Percentiles rank a stretch among this genome's conserved stretches.
These are phyloP conservation scores for Drosophila imparisetae DNA, from an alignment of 2,888 invertebrate genomes.

Conservation along the genomic window DNA sequence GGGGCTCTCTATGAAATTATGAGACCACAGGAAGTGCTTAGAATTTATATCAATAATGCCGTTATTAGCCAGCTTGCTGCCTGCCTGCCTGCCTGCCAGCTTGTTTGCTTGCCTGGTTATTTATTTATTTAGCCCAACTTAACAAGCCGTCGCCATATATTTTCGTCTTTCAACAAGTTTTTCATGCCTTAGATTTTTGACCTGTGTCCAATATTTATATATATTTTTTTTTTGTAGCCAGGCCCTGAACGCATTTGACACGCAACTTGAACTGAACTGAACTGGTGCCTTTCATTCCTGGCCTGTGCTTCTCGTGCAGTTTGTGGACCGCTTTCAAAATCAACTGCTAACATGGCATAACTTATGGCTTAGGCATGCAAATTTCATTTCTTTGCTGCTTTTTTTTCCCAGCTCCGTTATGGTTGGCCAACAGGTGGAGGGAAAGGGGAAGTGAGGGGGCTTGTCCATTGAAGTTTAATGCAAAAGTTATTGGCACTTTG, in stretches of 20 bases:
- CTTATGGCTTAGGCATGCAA: slow-evolving; percentile 75
- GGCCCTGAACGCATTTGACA: slow-evolving; percentile 65
- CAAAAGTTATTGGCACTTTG: slow-evolving; percentile 80
- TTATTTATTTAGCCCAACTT: slow-evolving; percentile 59
- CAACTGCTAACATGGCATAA: slow-evolving; percentile 82
- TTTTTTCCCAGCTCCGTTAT: slow-evolving; percentile 51
- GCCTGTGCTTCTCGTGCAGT: slow-evolving; percentile 48
- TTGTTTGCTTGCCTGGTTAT: slow-evolving; percentile 31
- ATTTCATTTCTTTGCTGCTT: slow-evolving; percentile 42
- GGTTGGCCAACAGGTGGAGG: slow-evolving; percentile 22
- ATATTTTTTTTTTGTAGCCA: slow-evolving; percentile 8
- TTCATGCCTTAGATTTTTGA: slow-evolving; percentile 34
- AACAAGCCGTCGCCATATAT: slow-evolving; percentile 49
- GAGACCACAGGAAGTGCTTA: slow-evolving; percentile 57
- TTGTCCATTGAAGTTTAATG: slow-evolving; percentile 47
- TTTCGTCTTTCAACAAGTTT: slow-evolving; percentile 67
- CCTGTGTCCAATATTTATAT: slow-evolving; percentile 22
- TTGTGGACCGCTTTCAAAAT: slow-evolving; percentile 62
- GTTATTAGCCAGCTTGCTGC: slow-evolving; percentile 25
- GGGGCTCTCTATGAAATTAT: slow-evolving; percentile 32
- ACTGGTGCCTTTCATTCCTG: background rate
- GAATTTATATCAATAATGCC: slow-evolving; percentile 78
- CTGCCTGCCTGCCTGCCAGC: slow-evolving; percentile 1
- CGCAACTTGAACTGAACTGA: slow-evolving; percentile 58
- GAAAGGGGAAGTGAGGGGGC: background rate